Evolutionary conservation across 2,113 vertebrate genomes (phyloP).

Genomic region (Sigmodon hispidus): DNA sequence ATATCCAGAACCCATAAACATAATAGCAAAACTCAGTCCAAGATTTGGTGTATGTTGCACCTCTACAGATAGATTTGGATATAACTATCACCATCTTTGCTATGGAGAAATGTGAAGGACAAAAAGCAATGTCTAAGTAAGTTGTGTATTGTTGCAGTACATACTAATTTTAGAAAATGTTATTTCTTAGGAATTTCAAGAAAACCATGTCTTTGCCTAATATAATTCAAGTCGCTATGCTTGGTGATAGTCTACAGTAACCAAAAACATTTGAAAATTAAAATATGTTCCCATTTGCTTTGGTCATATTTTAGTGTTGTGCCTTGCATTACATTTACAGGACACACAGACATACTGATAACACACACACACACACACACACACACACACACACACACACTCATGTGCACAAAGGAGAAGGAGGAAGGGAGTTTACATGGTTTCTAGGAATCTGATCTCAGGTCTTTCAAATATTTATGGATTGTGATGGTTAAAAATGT

Average conservation of each 20-base stretch:
- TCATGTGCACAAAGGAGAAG: fast-evolving
- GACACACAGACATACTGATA: background rate
- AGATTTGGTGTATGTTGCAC: background rate
- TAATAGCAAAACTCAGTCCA: background rate
- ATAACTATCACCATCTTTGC: background rate
- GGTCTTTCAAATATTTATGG: background rate
- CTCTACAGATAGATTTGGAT: background rate
- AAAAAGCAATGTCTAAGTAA: background rate
- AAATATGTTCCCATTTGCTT: background rate
- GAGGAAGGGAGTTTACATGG: background rate
- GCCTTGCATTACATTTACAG: background rate
- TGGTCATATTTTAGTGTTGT: background rate
- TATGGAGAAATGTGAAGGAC: background rate
- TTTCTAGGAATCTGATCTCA: background rate
- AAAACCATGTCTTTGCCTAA: background rate
- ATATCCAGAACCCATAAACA: background rate
- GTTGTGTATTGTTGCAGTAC: background rate
- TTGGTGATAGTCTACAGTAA: background rate
- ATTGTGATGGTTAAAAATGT: background rate
- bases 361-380: too few species aligned
- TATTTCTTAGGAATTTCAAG: background rate
- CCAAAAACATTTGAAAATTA: background rate
- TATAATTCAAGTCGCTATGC: too few species aligned
- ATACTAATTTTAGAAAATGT: background rate
- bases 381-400: too few species aligned